These are phyloP conservation scores for Eufriesea mexicana DNA, from an alignment of 1,140 invertebrate genomes.

Conservation along the genomic window DNA sequence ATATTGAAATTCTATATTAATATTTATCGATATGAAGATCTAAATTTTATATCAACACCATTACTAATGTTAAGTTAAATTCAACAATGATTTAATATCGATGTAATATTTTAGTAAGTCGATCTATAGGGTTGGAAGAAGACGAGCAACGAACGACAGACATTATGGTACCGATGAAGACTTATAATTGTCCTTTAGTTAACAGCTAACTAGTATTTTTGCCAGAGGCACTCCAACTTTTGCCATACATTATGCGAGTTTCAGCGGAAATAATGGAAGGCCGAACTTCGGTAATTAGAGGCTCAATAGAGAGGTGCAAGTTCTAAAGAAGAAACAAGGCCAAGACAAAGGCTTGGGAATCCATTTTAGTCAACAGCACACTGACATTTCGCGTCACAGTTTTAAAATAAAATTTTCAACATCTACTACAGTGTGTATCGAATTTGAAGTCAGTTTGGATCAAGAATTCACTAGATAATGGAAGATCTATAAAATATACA, in stretches of 20 bases:
- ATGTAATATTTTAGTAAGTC: neutral
- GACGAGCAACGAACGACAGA: neutral
- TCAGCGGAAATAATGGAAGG: constrained; percentile 63
- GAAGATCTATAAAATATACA: no score
- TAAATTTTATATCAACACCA: no score
- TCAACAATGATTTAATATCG: no score
- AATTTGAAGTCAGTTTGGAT: no score
- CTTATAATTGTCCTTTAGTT: constrained; percentile 26
- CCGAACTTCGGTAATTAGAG: constrained; percentile 68
- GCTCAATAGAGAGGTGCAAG: constrained; percentile 25
- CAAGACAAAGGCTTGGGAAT: neutral
- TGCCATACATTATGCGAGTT: constrained; percentile 57
- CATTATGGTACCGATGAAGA: neutral
- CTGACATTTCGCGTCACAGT: no score
- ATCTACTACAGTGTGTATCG: no score
- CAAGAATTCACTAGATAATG: no score
- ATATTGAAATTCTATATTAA: no score
- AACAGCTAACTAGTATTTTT: constrained; percentile 39
- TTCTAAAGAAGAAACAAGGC: constrained; percentile 29
- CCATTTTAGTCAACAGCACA: neutral
- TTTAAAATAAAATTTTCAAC: neutral
- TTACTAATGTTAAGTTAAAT: no score
- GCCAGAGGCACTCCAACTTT: constrained; percentile 39
- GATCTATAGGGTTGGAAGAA: neutral
- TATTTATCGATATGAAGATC: no score